phyloP scores from a whole-genome alignment of 2,113 vertebrate genomes.

The Petromus typicus region DNA sequence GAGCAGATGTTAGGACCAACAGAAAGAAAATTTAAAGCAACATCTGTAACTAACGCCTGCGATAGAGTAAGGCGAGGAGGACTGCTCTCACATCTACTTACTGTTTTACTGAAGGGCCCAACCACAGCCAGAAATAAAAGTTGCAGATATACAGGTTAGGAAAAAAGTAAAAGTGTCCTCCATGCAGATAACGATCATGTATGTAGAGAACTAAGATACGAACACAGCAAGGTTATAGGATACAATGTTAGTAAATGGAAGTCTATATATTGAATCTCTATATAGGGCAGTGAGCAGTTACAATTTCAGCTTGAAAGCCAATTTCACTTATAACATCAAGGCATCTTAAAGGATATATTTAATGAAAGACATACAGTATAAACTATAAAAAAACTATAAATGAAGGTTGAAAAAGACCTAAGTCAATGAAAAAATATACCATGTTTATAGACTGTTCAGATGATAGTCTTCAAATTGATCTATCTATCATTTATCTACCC shows the following conservation, averaged over 20 bases:
- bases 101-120: neutral
- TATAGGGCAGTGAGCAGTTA: neutral
- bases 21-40: neutral
- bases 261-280: neutral
- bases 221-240: neutral
- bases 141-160: neutral
- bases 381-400: neutral
- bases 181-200: neutral
- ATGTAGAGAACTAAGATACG: neutral
- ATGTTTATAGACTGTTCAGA: neutral
- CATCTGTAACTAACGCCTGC: neutral
- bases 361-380: neutral
- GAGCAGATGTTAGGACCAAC: neutral
- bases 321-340: too few species aligned
- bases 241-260: neutral
- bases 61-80: neutral
- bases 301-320: neutral
- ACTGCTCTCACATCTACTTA: neutral
- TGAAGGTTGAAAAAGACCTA: neutral
- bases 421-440: neutral
- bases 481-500: too few species aligned
- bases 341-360: neutral
- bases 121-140: neutral
- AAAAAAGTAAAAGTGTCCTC: neutral
- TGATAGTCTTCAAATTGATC: neutral